These are phyloP conservation scores for Kryptolebias marmoratus DNA, from an alignment of 2,113 vertebrate species.

Conservation along the genomic window DNA sequence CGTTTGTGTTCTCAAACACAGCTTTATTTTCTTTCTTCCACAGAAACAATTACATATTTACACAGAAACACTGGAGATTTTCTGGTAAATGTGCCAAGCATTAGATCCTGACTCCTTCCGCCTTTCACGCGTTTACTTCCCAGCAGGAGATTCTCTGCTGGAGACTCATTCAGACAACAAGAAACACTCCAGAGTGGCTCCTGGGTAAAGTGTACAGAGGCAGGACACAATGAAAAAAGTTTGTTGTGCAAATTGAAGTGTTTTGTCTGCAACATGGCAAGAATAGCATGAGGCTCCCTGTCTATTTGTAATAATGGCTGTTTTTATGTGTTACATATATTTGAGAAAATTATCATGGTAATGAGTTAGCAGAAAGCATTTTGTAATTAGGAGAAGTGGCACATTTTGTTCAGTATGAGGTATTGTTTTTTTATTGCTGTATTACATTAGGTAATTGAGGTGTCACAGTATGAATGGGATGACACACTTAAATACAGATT, in stretches of 20 bases:
- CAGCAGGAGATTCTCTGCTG: background rate
- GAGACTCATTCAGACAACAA: background rate
- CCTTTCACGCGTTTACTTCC: background rate
- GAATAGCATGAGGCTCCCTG: background rate
- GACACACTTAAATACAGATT: too few relatives aligned
- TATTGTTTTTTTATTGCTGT: too few relatives aligned
- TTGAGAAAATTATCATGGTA: background rate
- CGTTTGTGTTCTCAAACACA: background rate
- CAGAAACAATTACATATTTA: background rate
- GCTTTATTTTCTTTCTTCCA: background rate
- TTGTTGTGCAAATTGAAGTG: background rate
- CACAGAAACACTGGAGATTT: background rate
- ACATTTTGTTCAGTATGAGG: too few relatives aligned
- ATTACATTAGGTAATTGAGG: too few relatives aligned
- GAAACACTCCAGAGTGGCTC: background rate
- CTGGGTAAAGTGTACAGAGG: background rate
- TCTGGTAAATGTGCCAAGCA: background rate
- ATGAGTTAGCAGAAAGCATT: too few relatives aligned
- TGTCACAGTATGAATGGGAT: too few relatives aligned
- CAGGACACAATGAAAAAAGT: background rate
- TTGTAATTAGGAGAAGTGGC: too few relatives aligned
- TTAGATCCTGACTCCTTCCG: background rate
- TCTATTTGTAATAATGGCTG: background rate
- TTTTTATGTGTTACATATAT: background rate
- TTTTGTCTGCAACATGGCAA: background rate